These are phyloP conservation scores for Sinocyclocheilus anophthalmus DNA, from an alignment of 2,113 vertebrate genomes.

Conservation along the genomic window DNA sequence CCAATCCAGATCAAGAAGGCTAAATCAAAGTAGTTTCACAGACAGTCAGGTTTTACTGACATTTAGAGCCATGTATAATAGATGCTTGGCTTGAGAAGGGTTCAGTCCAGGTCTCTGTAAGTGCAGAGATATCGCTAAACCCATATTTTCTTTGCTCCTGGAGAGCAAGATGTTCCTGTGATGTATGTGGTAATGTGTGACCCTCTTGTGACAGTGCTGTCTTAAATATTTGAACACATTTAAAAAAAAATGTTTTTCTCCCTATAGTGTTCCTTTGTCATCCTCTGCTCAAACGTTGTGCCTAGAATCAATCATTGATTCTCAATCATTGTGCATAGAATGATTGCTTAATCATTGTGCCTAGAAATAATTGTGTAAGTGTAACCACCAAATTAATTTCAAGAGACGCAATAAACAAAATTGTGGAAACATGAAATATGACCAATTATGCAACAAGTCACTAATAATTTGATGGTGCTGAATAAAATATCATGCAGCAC, in stretches of 20 bases:
- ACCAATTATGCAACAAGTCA: neutral
- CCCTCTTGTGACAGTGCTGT: neutral
- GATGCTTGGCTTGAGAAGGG: neutral
- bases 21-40: neutral
- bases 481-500: neutral
- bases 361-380: neutral
- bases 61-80: constrained; percentile 9
- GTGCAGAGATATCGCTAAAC: neutral
- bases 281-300: neutral
- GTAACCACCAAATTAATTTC: neutral
- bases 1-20: neutral
- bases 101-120: neutral
- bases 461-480: neutral
- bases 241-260: neutral
- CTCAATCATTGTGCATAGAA: too few species aligned
- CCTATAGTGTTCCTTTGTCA: neutral
- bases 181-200: neutral
- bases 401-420: too few species aligned
- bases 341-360: too few species aligned
- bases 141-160: neutral
- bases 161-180: neutral
- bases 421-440: neutral
- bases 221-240: neutral
- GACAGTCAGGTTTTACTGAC: neutral
- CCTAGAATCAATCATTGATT: too few species aligned